Conservation (phyloP, 2,888 invertebrate genomes). For the Hermaeophaga mercurialis region DNA sequence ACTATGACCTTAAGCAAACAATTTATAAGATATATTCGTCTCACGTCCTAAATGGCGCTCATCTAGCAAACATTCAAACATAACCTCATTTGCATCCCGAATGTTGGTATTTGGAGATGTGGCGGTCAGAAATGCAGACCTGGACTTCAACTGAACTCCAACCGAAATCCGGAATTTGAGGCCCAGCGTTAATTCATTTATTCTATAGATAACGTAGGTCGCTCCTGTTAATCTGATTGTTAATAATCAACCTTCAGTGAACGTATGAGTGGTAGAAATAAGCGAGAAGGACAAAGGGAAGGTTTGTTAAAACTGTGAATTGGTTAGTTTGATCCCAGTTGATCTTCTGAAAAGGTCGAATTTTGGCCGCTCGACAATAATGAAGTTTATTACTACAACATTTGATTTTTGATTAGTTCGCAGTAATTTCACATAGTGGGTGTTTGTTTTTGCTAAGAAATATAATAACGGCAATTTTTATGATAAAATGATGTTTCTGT, state of each 20-base stretch:
- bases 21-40: neutral
- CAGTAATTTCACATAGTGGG: too few species aligned
- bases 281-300: neutral
- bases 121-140: neutral
- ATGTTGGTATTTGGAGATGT: neutral
- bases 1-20: conserved; percentile 2
- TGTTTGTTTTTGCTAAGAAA: too few species aligned
- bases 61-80: conserved; percentile 3
- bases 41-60: conserved; percentile 4
- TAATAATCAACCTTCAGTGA: conserved; percentile 21
- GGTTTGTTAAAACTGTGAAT: conserved; percentile 14
- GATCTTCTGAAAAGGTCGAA: conserved; percentile 4
- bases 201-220: conserved; percentile 11
- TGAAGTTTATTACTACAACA: conserved; percentile 9
- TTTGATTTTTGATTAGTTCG: conserved; percentile 13
- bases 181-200: conserved; percentile 19
- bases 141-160: neutral
- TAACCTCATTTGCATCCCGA: conserved; percentile 8
- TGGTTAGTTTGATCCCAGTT: conserved; percentile 1
- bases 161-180: conserved; percentile 8
- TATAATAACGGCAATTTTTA: too few species aligned
- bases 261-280: neutral
- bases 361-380: conserved; percentile 3
- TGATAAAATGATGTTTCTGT: too few species aligned
- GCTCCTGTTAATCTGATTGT: conserved; percentile 19